Conservation (phyloP, 2,113 vertebrate genomes). For the Buteo buteo region DNA sequence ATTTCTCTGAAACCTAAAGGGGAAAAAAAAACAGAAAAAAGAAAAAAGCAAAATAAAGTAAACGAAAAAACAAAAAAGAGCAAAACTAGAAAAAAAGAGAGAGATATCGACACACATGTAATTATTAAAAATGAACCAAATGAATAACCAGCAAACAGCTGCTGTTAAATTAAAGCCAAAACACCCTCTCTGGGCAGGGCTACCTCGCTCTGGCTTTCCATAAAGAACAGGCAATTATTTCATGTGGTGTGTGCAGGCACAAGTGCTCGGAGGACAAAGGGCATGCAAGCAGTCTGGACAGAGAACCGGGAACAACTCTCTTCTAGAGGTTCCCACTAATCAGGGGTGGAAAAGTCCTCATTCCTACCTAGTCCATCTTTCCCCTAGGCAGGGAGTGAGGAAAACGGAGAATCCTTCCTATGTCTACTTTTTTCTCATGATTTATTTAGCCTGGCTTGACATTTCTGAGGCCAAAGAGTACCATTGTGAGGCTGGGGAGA, state of each 20-base stretch:
- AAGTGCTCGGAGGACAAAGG: slow-evolving; percentile 27
- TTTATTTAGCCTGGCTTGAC: neutral
- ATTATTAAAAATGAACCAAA: slow-evolving; percentile 68
- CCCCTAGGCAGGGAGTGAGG: neutral
- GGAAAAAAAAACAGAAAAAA: slow-evolving; percentile 75
- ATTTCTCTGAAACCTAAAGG: slow-evolving; percentile 89
- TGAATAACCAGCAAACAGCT: slow-evolving; percentile 51
- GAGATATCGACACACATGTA: slow-evolving; percentile 57
- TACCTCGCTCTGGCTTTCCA: neutral
- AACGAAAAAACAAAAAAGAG: slow-evolving; percentile 75
- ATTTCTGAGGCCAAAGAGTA: neutral
- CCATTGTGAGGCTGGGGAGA: neutral
- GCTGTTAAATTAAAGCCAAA: slow-evolving; percentile 55
- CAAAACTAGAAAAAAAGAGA: slow-evolving; percentile 77
- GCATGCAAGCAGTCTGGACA: slow-evolving; percentile 32
- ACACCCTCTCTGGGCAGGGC: neutral
- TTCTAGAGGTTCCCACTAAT: neutral
- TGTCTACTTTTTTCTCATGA: neutral
- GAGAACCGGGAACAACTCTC: neutral
- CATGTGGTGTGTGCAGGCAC: neutral
- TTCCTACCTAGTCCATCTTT: neutral
- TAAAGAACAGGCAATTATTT: neutral
- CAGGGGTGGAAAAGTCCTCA: neutral
- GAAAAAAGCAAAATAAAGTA: slow-evolving; percentile 80
- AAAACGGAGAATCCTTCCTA: neutral